phyloP scores from a whole-genome alignment of 2,797 vertebrate species.

The Pteropus rufus region DNA sequence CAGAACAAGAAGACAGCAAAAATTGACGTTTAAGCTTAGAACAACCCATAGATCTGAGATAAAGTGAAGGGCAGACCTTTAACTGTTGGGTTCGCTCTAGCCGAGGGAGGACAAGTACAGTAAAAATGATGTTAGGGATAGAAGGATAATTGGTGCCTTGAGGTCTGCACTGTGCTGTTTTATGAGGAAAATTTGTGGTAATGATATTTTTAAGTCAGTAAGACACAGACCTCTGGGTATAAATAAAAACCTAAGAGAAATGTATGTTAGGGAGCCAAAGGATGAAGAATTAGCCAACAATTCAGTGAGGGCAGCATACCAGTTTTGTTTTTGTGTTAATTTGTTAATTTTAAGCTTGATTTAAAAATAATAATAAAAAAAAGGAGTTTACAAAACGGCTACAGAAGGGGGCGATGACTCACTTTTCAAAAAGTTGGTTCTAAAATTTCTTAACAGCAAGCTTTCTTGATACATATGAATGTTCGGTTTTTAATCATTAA shows the following conservation, averaged over 20 bases:
- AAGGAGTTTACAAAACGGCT: background rate
- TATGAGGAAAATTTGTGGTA: background rate
- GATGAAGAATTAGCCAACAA: background rate
- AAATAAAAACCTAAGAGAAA: conserved; percentile 17
- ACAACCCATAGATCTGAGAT: conserved; percentile 17
- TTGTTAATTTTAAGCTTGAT: background rate
- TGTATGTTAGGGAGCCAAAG: background rate
- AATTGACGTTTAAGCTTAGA: conserved; percentile 37
- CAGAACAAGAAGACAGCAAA: background rate
- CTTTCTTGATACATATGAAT: background rate
- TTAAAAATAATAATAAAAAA: no score
- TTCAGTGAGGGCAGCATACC: background rate
- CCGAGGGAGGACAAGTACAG: background rate
- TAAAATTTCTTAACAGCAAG: background rate
- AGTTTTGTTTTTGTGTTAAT: background rate
- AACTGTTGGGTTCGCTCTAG: background rate
- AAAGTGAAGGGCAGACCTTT: conserved; percentile 22
- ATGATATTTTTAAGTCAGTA: conserved; percentile 40
- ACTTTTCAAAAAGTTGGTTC: background rate
- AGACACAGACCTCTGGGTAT: background rate
- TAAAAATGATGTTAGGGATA: background rate
- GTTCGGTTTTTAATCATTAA: background rate
- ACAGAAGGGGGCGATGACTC: background rate
- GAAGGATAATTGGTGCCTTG: conserved; percentile 35
- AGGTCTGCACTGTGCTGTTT: background rate